These are phyloP conservation scores for Tinea pellionella DNA, from an alignment of 2,888 invertebrate genomes.

Conservation along the genomic window DNA sequence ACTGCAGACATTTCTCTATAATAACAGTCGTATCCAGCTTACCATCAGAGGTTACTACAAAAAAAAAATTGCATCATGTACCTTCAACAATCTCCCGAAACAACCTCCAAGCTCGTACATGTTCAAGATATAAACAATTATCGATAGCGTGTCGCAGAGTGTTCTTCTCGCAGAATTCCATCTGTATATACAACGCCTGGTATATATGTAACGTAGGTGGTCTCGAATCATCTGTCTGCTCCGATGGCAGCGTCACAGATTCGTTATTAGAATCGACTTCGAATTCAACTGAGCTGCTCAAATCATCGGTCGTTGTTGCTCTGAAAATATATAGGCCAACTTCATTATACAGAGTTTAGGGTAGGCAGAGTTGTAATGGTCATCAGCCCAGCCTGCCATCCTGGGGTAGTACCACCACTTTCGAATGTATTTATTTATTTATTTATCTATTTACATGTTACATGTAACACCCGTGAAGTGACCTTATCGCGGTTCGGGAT, in stretches of 20 bases:
- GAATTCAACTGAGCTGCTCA: constrained; percentile 73
- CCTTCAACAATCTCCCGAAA: constrained; percentile 93
- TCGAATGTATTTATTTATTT: too few relatives aligned
- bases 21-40: too few relatives aligned
- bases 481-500: too few relatives aligned
- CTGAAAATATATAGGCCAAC: too few relatives aligned
- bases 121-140: constrained; percentile 78
- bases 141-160: constrained; percentile 90
- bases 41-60: not conserved
- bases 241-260: constrained; percentile 42
- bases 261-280: constrained; percentile 50
- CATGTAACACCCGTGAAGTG: too few relatives aligned
- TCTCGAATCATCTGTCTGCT: constrained; percentile 29
- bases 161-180: constrained; percentile 99
- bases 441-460: too few relatives aligned
- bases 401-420: too few relatives aligned
- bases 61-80: too few relatives aligned
- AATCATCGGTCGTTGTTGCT: constrained; percentile 45
- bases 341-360: not conserved
- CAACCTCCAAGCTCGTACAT: constrained; percentile 87
- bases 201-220: constrained; percentile 29
- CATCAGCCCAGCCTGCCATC: too few relatives aligned
- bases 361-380: not conserved
- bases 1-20: too few relatives aligned
- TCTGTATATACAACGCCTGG: constrained; percentile 91